Base-by-base conservation (phyloP, 1,140 invertebrate species). In the Rhyacophila brunnea region DNA sequence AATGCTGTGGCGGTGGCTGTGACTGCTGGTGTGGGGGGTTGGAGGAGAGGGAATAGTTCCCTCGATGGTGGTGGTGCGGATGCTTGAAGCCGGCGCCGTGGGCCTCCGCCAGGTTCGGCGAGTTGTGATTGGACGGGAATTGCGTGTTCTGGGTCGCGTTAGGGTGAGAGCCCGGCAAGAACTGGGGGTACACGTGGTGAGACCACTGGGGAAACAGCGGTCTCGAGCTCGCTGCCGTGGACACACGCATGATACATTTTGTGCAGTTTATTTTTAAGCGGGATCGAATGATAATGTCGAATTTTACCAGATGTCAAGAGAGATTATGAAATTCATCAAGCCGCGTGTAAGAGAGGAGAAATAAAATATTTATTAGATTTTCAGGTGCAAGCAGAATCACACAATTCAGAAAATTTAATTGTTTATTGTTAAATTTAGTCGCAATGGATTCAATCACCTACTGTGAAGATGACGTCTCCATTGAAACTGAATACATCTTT, bases 131-230 rank as follows among this genome's bases (percentile, higher is more conserved):
- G 68, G 74, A 75, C 65, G 74, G 73, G 74, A 79, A 64, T 34
- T 66, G 71, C 58, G 74, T 80, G 78, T 77, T 64, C 68, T 73
- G 71, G 70, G 74, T 79, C 66, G 83, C 82, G 75, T 86, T 86
- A 64, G 89, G 88, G 79, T 91, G 89, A 75, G 87, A 87, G 74
- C 89, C 89, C 66, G 91, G 90, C 75, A 93, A 83, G 82, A 92
- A 93, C 85, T 93, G 91, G 65, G 91, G 90, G 77, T 92, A 92
- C 69, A 93, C 90, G 80, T 93, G 90, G 79, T 93, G 90, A 67
- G 90, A 92, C 91, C 91, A 93, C 80, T 93, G 90, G 67, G 91
- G 90, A 75, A 93, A 93, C 71, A 92, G 82, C 68, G 91, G 91
- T 72, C 90, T 83, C 59, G 80, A 73, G 49, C 74, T 75, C 71